Conservation (phyloP, 2,113 vertebrate species). For the Ceyx melanurus region DNA sequence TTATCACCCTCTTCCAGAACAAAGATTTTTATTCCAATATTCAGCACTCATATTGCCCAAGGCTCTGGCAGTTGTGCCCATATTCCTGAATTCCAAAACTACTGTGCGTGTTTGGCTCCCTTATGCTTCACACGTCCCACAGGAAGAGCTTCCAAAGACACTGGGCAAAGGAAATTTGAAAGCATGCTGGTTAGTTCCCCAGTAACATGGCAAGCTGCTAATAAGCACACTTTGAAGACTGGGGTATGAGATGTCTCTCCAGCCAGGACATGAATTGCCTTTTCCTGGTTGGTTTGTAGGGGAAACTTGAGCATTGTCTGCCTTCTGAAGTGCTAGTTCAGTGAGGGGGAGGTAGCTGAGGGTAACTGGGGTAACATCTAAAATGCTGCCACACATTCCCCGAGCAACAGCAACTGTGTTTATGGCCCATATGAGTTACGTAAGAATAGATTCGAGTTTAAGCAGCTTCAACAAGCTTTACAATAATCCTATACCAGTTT, state of each 20-base stretch:
- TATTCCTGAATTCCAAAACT: not conserved
- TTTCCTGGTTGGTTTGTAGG: not conserved
- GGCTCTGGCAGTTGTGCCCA: not conserved
- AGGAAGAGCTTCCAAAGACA: not conserved
- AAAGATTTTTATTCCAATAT: not conserved
- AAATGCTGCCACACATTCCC: rapidly evolving
- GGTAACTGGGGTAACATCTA: not conserved
- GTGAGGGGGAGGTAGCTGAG: not conserved
- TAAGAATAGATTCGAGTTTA: not conserved
- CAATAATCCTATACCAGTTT: not conserved
- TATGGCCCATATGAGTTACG: not conserved
- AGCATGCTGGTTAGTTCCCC: not conserved
- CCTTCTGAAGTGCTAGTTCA: rapidly evolving
- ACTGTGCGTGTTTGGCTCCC: rapidly evolving
- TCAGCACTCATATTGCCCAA: not conserved
- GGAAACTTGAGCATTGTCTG: not conserved
- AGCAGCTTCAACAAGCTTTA: not conserved
- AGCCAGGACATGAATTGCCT: not conserved
- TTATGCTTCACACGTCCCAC: not conserved
- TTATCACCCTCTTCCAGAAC: not conserved
- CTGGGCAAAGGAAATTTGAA: not conserved
- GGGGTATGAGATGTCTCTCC: not conserved
- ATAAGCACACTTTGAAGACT: not conserved
- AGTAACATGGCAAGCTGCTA: not conserved
- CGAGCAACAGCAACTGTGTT: too few species aligned